Evolutionary conservation across 2,113 vertebrate genomes (phyloP).

Genomic region (Notothenia coriiceps): DNA sequence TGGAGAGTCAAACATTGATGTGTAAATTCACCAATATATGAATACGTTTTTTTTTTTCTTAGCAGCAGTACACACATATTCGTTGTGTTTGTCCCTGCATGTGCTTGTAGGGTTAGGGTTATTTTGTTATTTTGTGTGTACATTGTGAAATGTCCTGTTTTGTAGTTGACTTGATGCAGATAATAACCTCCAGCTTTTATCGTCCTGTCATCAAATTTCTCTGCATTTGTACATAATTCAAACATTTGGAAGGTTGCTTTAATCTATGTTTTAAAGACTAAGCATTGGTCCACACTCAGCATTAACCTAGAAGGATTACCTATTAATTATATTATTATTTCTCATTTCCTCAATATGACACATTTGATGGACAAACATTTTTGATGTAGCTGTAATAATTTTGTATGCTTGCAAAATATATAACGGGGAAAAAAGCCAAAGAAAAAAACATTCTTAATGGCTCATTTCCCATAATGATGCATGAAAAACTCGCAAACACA

Average conservation of each 20-base stretch:
- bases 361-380: neutral
- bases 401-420: neutral
- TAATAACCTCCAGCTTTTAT: neutral
- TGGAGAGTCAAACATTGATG: conserved; percentile 7
- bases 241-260: neutral
- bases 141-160: neutral
- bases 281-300: neutral
- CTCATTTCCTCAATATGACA: neutral
- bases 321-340: neutral
- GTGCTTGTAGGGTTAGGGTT: neutral
- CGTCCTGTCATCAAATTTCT: neutral
- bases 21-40: conserved; percentile 17
- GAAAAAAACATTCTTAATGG: neutral
- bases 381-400: neutral
- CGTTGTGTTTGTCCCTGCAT: neutral
- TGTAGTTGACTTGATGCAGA: neutral
- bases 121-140: neutral
- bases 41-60: neutral
- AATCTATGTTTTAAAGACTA: neutral
- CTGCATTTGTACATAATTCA: neutral
- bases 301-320: neutral
- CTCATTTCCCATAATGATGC: conserved; percentile 27
- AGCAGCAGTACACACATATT: neutral
- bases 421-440: conserved; percentile 1
- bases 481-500: conserved; percentile 49